Conservation (phyloP, 1,140 invertebrate species). For the Augochlora pura region DNA sequence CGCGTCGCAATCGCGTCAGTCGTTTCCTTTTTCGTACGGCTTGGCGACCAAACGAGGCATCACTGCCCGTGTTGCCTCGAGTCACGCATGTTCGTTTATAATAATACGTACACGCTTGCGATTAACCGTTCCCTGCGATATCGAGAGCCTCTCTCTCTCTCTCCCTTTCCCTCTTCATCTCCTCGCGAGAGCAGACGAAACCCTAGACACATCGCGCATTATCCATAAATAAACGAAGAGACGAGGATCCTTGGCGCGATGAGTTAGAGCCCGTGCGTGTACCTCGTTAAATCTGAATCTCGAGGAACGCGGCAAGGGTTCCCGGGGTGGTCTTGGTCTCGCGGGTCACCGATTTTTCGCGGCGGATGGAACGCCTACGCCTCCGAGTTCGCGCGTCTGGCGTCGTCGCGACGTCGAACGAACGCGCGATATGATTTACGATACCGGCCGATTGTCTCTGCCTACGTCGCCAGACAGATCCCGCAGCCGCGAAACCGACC, state of each 20-base stretch:
- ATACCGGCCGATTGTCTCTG: slow-evolving; percentile 34
- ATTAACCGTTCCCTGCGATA: background rate
- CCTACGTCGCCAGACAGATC: slow-evolving; percentile 25
- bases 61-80: background rate
- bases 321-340: slow-evolving; percentile 7
- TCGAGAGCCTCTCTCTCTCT: too few relatives aligned
- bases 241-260: slow-evolving; percentile 4
- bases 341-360: slow-evolving; percentile 50
- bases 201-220: slow-evolving; percentile 1
- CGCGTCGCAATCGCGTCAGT: slow-evolving; percentile 11
- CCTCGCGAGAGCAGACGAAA: too few relatives aligned
- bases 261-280: slow-evolving; percentile 1
- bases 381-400: background rate
- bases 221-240: slow-evolving; percentile 37
- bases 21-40: background rate
- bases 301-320: slow-evolving; percentile 4
- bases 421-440: slow-evolving; percentile 44
- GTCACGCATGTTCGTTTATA: slow-evolving; percentile 4
- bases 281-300: slow-evolving; percentile 46
- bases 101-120: background rate
- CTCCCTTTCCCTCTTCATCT: too few relatives aligned
- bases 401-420: slow-evolving; percentile 18
- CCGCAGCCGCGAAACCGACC: background rate
- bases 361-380: slow-evolving; percentile 31
- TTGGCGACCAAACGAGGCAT: background rate